A percentile compares a stretch with the other conserved stretches of the same genome.
These are phyloP conservation scores for Phaethornis superciliosus DNA, from an alignment of 2,113 vertebrate genomes.

Conservation along the genomic window DNA sequence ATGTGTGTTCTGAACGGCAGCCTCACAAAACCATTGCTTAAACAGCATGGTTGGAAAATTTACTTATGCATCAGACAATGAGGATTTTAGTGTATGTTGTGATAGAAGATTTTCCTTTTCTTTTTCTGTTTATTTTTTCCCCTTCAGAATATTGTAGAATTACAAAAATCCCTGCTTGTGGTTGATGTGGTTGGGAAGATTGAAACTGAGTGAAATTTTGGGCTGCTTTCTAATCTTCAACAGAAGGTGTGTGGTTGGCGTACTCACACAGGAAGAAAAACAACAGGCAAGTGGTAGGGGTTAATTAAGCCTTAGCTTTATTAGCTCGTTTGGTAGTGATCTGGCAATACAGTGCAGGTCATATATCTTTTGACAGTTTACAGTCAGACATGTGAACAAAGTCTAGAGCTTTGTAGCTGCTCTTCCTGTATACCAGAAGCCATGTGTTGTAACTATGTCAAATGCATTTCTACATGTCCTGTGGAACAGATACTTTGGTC, in stretches of 20 bases:
- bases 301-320: not conserved
- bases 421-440: not conserved
- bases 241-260: not conserved
- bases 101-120: not conserved
- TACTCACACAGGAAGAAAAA: not conserved
- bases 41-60: not conserved
- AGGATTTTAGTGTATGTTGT: not conserved
- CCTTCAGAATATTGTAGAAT: not conserved
- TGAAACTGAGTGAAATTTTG: not conserved
- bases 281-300: not conserved
- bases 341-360: not conserved
- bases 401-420: not conserved
- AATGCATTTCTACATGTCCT: not conserved
- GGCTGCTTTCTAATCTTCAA: not conserved
- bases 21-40: not conserved
- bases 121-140: not conserved
- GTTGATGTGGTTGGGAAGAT: not conserved
- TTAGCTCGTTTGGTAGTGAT: not conserved
- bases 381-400: not conserved
- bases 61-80: not conserved
- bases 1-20: not conserved
- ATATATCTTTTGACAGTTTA: not conserved
- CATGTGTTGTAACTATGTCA: not conserved
- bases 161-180: not conserved
- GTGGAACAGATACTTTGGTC: not conserved